phyloP scores from a whole-genome alignment of 2,888 invertebrate genomes.

The Stenolophus ochropezus region DNA sequence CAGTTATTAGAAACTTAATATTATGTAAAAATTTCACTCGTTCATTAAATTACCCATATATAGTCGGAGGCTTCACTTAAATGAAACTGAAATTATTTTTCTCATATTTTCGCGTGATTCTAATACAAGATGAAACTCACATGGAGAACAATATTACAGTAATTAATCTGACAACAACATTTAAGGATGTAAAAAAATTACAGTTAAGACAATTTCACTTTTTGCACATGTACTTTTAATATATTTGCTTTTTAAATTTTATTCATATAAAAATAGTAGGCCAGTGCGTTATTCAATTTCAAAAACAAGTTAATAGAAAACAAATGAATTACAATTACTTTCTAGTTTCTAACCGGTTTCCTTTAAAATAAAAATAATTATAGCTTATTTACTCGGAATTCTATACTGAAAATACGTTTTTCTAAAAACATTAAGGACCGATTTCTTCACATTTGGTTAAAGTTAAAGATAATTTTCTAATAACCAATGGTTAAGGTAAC shows the following conservation, averaged over 20 bases:
- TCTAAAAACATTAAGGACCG: background rate
- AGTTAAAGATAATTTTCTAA: no score
- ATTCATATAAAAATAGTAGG: conserved; percentile 16
- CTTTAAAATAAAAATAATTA: background rate
- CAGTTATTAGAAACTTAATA: conserved; percentile 23
- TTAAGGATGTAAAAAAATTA: conserved; percentile 8
- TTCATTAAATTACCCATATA: conserved; percentile 30
- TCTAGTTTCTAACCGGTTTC: conserved; percentile 18
- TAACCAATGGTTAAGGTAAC: no score
- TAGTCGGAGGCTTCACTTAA: conserved; percentile 28
- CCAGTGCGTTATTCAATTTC: conserved; percentile 36
- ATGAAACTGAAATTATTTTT: conserved; percentile 27
- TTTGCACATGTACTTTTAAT: background rate
- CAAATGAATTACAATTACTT: conserved; percentile 37
- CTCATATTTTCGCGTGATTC: conserved; percentile 14
- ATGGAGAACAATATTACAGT: conserved; percentile 19
- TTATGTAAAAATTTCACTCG: conserved; percentile 38
- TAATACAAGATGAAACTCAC: conserved; percentile 34
- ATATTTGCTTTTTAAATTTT: conserved; percentile 36
- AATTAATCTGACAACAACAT: conserved; percentile 35
- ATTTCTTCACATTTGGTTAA: background rate
- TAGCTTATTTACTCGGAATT: background rate
- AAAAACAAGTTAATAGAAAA: conserved; percentile 28
- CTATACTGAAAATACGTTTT: background rate
- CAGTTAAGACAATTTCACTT: conserved; percentile 33